Evolutionary conservation across 2,797 vertebrate genomes (phyloP).

Genomic region (Megalops cyprinoides): DNA sequence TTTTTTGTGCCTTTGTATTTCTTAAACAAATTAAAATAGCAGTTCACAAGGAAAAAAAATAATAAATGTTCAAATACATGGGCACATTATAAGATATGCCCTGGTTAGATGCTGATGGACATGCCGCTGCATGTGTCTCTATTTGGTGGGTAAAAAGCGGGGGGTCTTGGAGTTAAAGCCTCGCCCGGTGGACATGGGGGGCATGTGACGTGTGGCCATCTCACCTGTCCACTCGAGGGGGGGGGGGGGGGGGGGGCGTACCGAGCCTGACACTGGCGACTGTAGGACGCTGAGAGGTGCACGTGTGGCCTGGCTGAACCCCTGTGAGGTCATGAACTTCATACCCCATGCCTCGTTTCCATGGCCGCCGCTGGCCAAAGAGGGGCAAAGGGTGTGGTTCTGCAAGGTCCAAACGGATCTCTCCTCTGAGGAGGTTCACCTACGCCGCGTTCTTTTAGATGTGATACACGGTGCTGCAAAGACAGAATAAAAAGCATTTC

Average conservation of each 20-base stretch:
- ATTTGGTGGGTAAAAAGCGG: not conserved
- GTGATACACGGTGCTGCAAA: too few relatives aligned
- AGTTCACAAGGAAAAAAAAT: not conserved
- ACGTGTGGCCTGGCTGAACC: not conserved
- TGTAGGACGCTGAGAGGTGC: slow-evolving; percentile 61
- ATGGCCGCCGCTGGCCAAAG: not conserved
- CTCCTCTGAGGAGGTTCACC: too few relatives aligned
- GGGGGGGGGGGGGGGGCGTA: slow-evolving; percentile 62
- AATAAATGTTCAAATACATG: too few relatives aligned
- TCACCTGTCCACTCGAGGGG: not conserved
- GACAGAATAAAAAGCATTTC: too few relatives aligned
- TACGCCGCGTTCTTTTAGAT: too few relatives aligned
- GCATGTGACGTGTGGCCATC: slow-evolving; percentile 70
- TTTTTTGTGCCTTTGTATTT: too few relatives aligned
- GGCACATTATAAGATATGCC: too few relatives aligned
- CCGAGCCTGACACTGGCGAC: slow-evolving; percentile 66
- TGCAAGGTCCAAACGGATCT: too few relatives aligned
- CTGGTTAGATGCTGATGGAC: not conserved
- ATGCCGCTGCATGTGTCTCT: not conserved
- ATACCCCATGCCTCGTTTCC: not conserved
- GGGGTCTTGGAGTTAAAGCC: slow-evolving; percentile 32
- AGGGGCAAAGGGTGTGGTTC: too few relatives aligned
- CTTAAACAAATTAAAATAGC: not conserved
- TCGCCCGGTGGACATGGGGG: slow-evolving; percentile 72
- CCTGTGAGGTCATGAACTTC: slow-evolving; percentile 17